Percentiles rank a stretch among this genome's conserved stretches.
These are phyloP conservation scores for Sminthopsis crassicaudata DNA, from an alignment of 2,113 vertebrate genomes.

Conservation along the genomic window DNA sequence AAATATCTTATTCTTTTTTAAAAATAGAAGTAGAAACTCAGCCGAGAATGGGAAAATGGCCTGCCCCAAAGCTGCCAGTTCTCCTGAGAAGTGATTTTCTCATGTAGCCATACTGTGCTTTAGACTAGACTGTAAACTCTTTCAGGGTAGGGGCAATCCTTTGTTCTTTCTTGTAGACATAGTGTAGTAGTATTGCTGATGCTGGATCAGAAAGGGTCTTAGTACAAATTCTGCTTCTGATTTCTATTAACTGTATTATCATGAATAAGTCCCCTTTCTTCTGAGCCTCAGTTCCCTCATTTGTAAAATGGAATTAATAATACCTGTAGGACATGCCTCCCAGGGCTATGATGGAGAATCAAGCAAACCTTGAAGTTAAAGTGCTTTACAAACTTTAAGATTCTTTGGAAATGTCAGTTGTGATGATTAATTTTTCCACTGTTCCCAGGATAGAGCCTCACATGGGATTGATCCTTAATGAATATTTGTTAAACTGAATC, in stretches of 20 bases:
- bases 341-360: background rate
- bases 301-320: background rate
- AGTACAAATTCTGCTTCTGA: background rate
- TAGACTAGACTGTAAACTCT: background rate
- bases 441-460: background rate
- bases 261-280: background rate
- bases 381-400: background rate
- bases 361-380: background rate
- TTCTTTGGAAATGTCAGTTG: background rate
- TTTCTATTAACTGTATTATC: background rate
- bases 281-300: no score
- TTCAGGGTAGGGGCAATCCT: background rate
- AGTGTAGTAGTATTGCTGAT: background rate
- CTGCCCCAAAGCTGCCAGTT: background rate
- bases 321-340: background rate
- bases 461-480: background rate
- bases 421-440: background rate
- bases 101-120: background rate
- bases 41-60: background rate
- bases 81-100: background rate
- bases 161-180: background rate
- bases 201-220: background rate
- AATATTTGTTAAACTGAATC: background rate
- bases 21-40: background rate
- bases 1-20: background rate